Evolutionary conservation across 2,888 invertebrate genomes (phyloP).

Genomic region (Morpho helenor): DNA sequence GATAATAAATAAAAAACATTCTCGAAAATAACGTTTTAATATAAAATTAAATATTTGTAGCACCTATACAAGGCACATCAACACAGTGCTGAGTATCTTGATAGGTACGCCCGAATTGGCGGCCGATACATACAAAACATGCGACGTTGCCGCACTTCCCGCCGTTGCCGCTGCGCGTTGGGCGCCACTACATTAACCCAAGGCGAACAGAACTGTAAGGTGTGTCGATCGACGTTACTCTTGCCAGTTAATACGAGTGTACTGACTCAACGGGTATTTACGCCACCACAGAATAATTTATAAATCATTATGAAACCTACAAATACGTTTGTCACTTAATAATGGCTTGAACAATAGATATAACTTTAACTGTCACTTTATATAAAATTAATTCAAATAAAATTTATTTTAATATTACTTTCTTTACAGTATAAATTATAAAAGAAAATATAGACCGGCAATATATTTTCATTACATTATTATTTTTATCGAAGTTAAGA

Average conservation of each 20-base stretch:
- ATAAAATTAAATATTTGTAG: not conserved
- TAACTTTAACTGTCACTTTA: no score
- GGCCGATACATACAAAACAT: constrained; percentile 35
- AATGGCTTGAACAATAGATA: no score
- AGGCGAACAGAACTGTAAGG: constrained; percentile 48
- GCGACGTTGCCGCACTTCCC: constrained; percentile 53
- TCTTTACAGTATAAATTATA: no score
- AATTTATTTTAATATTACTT: no score
- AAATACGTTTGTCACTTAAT: no score
- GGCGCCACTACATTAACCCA: constrained; percentile 51
- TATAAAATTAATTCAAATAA: no score
- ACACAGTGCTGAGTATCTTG: constrained; percentile 19
- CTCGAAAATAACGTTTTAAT: not conserved
- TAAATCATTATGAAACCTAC: not conserved
- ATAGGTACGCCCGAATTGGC: constrained; percentile 25
- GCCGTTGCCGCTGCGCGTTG: constrained; percentile 30
- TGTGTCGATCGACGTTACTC: constrained; percentile 33
- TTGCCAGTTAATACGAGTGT: constrained; percentile 29
- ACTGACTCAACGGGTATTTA: constrained; percentile 28
- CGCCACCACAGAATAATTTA: not conserved
- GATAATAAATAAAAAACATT: no score
- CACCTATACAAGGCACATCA: not conserved
- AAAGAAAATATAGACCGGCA: no score
- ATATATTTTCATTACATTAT: no score
- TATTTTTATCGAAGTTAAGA: no score